Conservation (phyloP, 2,797 vertebrate genomes). For the Pogoniulus pusillus region DNA sequence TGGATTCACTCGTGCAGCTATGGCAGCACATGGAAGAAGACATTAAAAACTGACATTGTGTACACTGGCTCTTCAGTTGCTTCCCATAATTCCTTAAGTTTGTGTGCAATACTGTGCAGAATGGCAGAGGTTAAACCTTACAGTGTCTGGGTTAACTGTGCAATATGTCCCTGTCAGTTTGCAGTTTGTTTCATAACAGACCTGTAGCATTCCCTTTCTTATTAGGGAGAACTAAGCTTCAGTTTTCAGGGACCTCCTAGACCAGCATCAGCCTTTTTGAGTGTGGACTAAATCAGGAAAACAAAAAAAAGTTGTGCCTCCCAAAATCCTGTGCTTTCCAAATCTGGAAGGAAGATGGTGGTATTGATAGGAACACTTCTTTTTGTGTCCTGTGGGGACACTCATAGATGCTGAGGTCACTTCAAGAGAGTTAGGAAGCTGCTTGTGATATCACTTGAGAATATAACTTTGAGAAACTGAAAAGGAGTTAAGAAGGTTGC, state of each 20-base stretch:
- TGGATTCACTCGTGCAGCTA: background rate
- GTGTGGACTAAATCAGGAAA: background rate
- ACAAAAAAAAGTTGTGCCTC: background rate
- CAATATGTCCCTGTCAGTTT: accelerated
- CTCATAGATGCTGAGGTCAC: background rate
- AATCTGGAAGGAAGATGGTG: background rate
- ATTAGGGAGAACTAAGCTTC: background rate
- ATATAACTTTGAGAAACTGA: background rate
- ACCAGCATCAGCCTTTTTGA: background rate
- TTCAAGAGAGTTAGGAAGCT: background rate
- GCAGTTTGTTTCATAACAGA: background rate
- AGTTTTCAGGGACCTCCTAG: background rate
- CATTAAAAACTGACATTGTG: background rate
- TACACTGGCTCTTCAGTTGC: background rate
- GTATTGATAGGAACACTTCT: background rate
- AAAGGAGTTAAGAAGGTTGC: background rate
- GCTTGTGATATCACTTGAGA: background rate
- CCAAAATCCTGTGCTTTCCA: background rate
- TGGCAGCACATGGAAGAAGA: background rate
- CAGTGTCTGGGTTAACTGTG: background rate
- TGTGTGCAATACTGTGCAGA: background rate
- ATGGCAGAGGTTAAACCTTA: background rate
- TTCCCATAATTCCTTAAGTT: background rate
- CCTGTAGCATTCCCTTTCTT: background rate
- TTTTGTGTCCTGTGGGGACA: background rate